These are phyloP conservation scores for Prolemur simus DNA, from an alignment of 2,113 vertebrate genomes.

Conservation along the genomic window DNA sequence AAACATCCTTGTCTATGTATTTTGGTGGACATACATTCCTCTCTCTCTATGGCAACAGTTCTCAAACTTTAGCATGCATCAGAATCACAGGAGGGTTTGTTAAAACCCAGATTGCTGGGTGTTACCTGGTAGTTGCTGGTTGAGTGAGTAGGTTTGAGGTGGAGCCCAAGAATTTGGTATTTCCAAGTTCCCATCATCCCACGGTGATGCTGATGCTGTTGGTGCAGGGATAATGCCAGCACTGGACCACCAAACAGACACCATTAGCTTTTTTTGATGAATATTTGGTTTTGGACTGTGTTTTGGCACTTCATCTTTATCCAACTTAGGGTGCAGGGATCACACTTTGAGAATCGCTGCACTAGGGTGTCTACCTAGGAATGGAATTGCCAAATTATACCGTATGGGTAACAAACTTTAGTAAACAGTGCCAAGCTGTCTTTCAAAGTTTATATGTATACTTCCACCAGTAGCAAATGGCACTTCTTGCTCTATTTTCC, in stretches of 20 bases:
- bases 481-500: not conserved
- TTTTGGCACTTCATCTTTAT: too few relatives aligned
- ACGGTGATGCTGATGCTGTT: not conserved
- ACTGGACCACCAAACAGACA: too few relatives aligned
- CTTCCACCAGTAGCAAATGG: not conserved
- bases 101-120: not conserved
- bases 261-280: too few relatives aligned
- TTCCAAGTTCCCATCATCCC: not conserved
- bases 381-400: not conserved
- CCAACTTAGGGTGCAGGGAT: not conserved
- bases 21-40: not conserved
- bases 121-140: not conserved
- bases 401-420: not conserved
- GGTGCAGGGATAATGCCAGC: not conserved
- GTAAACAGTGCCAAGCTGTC: not conserved
- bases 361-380: not conserved
- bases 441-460: not conserved
- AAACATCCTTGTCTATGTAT: not conserved
- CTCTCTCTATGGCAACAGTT: not conserved
- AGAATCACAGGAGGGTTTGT: not conserved
- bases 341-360: not conserved
- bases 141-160: not conserved
- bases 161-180: not conserved
- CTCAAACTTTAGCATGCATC: not conserved
- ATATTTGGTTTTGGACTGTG: too few relatives aligned